Evolutionary conservation across 1,140 invertebrate species (phyloP).

Genomic region (Lordiphosa stackelbergi): DNA sequence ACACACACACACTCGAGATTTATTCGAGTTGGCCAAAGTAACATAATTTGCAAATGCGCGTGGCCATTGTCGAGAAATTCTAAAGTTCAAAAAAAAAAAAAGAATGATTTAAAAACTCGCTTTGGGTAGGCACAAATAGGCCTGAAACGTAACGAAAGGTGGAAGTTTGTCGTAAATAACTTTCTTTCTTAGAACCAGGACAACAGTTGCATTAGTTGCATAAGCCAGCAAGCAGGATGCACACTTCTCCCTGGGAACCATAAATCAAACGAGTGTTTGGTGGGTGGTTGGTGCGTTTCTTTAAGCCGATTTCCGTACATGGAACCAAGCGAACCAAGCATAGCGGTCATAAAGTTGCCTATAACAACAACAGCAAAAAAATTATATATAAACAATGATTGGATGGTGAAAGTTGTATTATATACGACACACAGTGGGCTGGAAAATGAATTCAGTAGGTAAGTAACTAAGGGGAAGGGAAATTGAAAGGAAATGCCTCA

Average conservation of each 20-base stretch:
- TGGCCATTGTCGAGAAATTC: conserved; percentile 28
- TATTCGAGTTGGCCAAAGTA: conserved; percentile 66
- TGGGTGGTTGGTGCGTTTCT: conserved; percentile 15
- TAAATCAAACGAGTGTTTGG: conserved; percentile 55
- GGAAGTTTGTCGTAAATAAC: conserved; percentile 60
- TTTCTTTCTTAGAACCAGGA: conserved; percentile 30
- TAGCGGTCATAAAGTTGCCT: conserved; percentile 37
- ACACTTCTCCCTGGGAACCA: conserved; percentile 26
- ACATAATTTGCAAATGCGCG: conserved; percentile 62
- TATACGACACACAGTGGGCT: too few species aligned
- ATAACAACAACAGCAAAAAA: conserved; percentile 41
- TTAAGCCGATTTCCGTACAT: conserved; percentile 64
- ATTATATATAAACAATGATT: conserved; percentile 38
- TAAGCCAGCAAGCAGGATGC: conserved; percentile 26
- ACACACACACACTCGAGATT: conserved; percentile 33
- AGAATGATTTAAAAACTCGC: conserved; percentile 69
- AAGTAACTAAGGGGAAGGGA: too few species aligned
- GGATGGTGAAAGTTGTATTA: conserved; percentile 26
- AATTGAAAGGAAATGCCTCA: too few species aligned
- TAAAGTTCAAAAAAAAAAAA: conserved; percentile 25
- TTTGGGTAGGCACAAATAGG: conserved; percentile 29
- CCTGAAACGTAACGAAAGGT: conserved; percentile 34
- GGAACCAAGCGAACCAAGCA: conserved; percentile 32
- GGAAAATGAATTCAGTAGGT: too few species aligned
- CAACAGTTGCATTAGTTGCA: conserved; percentile 63